Evolutionary conservation across 64 coral and sea anemone species (phyloP).

Genomic region (Trachythela sp.): DNA sequence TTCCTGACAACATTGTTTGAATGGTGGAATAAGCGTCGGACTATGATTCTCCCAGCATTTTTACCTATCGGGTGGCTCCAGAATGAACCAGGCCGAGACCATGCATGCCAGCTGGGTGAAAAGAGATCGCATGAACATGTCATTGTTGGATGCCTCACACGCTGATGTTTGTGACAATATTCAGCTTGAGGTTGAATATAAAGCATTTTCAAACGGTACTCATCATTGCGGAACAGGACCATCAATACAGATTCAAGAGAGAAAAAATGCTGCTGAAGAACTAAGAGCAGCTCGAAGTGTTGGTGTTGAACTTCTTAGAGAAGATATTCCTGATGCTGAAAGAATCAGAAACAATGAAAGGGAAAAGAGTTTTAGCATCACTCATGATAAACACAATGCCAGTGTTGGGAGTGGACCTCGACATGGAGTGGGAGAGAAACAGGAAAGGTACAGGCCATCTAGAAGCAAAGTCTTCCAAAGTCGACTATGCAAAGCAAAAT

Average conservation of each 20-base stretch:
- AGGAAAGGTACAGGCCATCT: conserved; percentile 17
- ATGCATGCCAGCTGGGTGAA: conserved; percentile 57
- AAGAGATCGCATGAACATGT: conserved; percentile 45
- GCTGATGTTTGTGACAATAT: conserved; percentile 48
- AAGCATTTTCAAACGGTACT: conserved; percentile 28
- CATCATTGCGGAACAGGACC: conserved; percentile 38
- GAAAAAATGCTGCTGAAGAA: neutral
- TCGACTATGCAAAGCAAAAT: conserved; percentile 10
- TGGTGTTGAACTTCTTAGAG: neutral
- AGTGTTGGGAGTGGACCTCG: conserved; percentile 12
- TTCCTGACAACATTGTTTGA: conserved; percentile 38
- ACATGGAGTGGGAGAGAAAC: conserved; percentile 14
- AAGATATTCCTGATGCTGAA: neutral
- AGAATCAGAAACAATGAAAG: neutral
- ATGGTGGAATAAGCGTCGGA: conserved; percentile 40
- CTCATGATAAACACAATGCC: conserved; percentile 39
- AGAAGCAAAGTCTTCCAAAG: neutral
- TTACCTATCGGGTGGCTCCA: conserved; percentile 10
- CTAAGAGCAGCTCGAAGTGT: neutral
- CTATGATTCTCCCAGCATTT: conserved; percentile 47
- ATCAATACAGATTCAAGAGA: neutral
- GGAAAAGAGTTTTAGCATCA: neutral
- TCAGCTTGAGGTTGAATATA: conserved; percentile 50
- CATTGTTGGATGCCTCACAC: conserved; percentile 52
- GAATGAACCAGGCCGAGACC: conserved; percentile 54